Evolutionary conservation across 2,888 invertebrate genomes (phyloP), one percentile per base, ranked within the genome.

Genomic region (Lagria hirta): DNA sequence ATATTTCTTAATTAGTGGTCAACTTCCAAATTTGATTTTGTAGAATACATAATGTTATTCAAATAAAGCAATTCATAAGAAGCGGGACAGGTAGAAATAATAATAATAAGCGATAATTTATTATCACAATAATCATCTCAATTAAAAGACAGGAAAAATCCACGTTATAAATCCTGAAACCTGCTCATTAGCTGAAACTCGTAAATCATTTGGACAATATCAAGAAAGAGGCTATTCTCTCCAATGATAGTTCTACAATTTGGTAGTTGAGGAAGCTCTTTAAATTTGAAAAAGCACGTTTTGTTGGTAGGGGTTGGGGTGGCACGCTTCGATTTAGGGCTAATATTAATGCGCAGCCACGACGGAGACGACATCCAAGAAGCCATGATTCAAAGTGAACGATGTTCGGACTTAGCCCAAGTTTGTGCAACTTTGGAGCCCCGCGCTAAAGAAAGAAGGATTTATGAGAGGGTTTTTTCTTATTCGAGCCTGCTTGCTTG

Each of bases 311-410:
- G n/a, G n/a, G n/a, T n/a, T n/a, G 16, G 50, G 49, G 54, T 47
- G 47, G 52, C 33, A 32, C 40, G 16, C 32, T 62, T 57, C 58
- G 56, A 60, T 60, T 57, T 55, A 55, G 58, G 49, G 55, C 43
- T 53, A 59, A 49, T 58, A 63, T 69, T 68, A 70, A 69, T 69
- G 69, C 67, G 65, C 63, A 65, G 62, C 67, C 67, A 65, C 67
- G 68, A 57, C 63, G 63, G 62, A 61, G 66, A 65, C 64, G 68
- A 66, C 68, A 66, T 61, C 59, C 58, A 57, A 52, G 60, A 62
- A 55, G 68, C 69, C 68, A 71, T 71, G 67, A 66, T 66, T 71
- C 70, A 71, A 67, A 64, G 65, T 70, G 70, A 70, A 68, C 68
- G 69, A 69, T 69, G 69, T 65, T 64, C 67, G 67, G 71, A 70